Percentiles rank a stretch among this genome's conserved stretches.
Evolutionary conservation across 2,113 vertebrate genomes (phyloP).

Genomic region (Myotis yumanensis): DNA sequence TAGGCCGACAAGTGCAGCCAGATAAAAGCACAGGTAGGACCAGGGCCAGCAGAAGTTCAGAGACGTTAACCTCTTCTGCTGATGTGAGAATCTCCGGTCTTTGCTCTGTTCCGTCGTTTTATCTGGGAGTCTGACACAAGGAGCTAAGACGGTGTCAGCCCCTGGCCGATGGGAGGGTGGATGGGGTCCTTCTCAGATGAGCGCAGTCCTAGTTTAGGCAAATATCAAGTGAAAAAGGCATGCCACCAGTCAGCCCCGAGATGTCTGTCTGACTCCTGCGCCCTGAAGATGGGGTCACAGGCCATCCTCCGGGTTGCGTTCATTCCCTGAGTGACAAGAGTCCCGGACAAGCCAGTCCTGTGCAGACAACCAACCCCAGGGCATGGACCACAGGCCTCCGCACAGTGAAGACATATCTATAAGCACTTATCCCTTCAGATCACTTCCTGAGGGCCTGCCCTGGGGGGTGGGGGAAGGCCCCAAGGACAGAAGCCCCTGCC

Average conservation of each 20-base stretch:
- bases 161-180: fast-evolving
- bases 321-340: background rate
- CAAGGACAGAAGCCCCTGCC: background rate
- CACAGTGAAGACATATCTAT: fast-evolving
- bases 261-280: fast-evolving
- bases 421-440: fast-evolving
- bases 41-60: background rate
- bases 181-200: fast-evolving
- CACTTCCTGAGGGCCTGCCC: background rate
- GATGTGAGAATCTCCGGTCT: too few species aligned
- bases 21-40: background rate
- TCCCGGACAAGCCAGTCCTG: fast-evolving
- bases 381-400: fast-evolving
- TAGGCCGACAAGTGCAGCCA: fast-evolving
- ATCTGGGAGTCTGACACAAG: too few species aligned
- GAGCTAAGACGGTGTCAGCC: fast-evolving
- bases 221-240: background rate
- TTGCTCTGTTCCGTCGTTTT: too few species aligned
- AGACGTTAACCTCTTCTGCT: too few species aligned
- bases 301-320: fast-evolving
- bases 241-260: fast-evolving
- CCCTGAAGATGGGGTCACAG: background rate
- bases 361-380: fast-evolving
- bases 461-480: too few species aligned
- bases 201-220: too few species aligned